These are phyloP conservation scores for Pungitius pungitius DNA, from an alignment of 2,113 vertebrate species.

Conservation along the genomic window DNA sequence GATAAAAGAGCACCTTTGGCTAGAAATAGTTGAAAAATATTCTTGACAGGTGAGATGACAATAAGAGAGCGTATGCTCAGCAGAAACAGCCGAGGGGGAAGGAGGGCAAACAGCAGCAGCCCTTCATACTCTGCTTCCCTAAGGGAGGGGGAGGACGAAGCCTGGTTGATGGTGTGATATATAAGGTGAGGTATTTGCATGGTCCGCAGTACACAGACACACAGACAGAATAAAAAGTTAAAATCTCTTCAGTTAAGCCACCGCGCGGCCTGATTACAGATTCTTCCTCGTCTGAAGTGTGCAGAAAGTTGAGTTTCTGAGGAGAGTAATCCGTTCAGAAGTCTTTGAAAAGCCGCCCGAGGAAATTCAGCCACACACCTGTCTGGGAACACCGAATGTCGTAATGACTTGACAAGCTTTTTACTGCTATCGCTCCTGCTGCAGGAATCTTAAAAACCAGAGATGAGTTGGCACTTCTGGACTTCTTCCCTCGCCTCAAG, in stretches of 20 bases:
- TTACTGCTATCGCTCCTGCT: not conserved
- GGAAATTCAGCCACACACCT: conserved; percentile 26
- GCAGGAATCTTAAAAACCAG: not conserved
- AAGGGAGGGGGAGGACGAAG: conserved; percentile 9
- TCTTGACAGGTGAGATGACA: not conserved
- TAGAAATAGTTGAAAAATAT: conserved; percentile 1
- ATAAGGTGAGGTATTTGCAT: not conserved
- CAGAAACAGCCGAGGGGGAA: conserved; percentile 5
- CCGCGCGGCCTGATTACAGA: conserved; percentile 64
- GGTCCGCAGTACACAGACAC: conserved; percentile 13
- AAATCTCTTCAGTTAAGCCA: no score
- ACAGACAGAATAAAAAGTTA: not conserved
- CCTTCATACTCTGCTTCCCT: not conserved
- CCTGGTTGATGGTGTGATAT: conserved; percentile 8
- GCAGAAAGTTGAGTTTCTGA: conserved; percentile 38
- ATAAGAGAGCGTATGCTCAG: conserved; percentile 2
- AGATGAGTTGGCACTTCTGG: not conserved
- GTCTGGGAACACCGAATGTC: not conserved
- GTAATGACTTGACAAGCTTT: not conserved
- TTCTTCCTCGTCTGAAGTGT: conserved; percentile 40
- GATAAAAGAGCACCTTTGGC: not conserved
- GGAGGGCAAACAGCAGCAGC: not conserved
- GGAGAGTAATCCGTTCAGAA: conserved; percentile 34
- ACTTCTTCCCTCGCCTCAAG: not conserved
- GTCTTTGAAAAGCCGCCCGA: conserved; percentile 41